Evolutionary conservation across 2,113 vertebrate species (phyloP).

Genomic region (Procavia capensis): DNA sequence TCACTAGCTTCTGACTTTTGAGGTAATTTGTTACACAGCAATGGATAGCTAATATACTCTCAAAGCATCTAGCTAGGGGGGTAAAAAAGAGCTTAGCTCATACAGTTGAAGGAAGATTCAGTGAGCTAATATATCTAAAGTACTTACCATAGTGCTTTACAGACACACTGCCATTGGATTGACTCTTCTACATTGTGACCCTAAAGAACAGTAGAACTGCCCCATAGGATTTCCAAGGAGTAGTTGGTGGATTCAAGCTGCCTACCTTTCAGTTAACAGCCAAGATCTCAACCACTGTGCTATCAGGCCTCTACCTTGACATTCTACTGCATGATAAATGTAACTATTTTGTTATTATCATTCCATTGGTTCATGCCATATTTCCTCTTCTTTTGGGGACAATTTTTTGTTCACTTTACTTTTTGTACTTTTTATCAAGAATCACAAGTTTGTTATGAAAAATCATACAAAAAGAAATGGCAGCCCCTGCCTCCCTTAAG

Average conservation of each 20-base stretch:
- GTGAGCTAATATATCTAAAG: not conserved
- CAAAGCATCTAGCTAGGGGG: not conserved
- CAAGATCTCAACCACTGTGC: no score
- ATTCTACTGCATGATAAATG: not conserved
- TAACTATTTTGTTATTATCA: not conserved
- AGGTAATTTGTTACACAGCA: not conserved
- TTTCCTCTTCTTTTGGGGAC: not conserved
- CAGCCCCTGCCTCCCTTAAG: not conserved
- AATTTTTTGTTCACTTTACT: not conserved
- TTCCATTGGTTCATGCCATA: not conserved
- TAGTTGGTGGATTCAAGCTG: no score
- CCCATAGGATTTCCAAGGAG: no score
- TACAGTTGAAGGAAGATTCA: not conserved
- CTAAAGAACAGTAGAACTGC: no score
- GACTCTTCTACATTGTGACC: no score
- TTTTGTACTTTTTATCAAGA: not conserved
- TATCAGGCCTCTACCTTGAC: no score
- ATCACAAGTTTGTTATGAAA: not conserved
- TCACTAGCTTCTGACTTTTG: not conserved
- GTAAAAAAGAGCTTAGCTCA: not conserved
- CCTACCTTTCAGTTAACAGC: no score
- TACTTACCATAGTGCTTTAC: not conserved
- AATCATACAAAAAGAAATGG: not conserved
- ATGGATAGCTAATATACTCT: not conserved
- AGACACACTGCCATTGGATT: no score